Evolutionary conservation across 2,888 invertebrate genomes (phyloP).

Genomic region (Caenorhabditis sp.): DNA sequence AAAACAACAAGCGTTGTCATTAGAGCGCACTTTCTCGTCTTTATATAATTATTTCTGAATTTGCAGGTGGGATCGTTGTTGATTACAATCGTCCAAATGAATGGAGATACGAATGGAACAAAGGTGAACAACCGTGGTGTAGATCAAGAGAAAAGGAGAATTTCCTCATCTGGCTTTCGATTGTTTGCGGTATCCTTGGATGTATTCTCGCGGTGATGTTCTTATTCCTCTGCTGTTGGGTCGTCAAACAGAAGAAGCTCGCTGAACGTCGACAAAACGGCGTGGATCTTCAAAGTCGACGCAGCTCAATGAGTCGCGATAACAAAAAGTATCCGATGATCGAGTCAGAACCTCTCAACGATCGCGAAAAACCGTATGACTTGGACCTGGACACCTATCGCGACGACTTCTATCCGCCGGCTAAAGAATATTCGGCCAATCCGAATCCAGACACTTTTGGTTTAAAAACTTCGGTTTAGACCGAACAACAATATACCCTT

Average conservation of each 20-base stretch:
- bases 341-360: slow-evolving; percentile 33
- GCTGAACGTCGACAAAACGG: slow-evolving; percentile 24
- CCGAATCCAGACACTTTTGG: slow-evolving; percentile 13
- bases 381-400: slow-evolving; percentile 24
- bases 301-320: slow-evolving; percentile 20
- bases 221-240: slow-evolving; percentile 53
- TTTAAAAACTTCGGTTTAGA: slow-evolving; percentile 10
- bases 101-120: slow-evolving; percentile 69
- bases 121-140: slow-evolving; percentile 69
- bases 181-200: slow-evolving; percentile 53
- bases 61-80: slow-evolving; percentile 57
- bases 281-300: slow-evolving; percentile 25
- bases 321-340: slow-evolving; percentile 30
- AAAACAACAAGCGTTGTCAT: not conserved
- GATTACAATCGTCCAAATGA: slow-evolving; percentile 57
- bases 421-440: slow-evolving; percentile 32
- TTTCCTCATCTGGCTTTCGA: slow-evolving; percentile 68
- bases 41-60: no score
- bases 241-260: slow-evolving; percentile 48
- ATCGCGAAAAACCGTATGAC: slow-evolving; percentile 25
- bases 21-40: not conserved
- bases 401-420: slow-evolving; percentile 35
- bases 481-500: not conserved
- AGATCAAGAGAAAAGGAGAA: slow-evolving; percentile 68
- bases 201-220: slow-evolving; percentile 44